Percentiles rank a stretch among this genome's conserved stretches.
phyloP scores from a whole-genome alignment of 2,797 vertebrate genomes.

The Yasuhikotakia modesta region DNA sequence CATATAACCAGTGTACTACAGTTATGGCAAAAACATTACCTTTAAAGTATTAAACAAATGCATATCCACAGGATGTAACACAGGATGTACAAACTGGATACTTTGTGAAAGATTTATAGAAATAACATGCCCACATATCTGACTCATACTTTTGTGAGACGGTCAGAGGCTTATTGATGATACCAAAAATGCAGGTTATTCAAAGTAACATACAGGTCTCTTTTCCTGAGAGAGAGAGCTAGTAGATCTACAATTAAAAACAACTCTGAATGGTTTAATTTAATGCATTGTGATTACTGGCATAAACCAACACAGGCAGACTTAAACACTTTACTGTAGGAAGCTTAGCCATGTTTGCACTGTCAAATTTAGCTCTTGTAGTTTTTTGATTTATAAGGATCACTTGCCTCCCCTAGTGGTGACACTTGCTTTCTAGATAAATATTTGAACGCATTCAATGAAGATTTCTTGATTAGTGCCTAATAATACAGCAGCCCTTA shows the following conservation, averaged over 20 bases:
- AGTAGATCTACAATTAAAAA: constrained; percentile 38
- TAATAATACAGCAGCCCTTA: constrained; percentile 51
- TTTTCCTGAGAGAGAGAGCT: constrained; percentile 53
- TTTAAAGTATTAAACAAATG: neutral
- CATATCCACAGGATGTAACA: constrained; percentile 6
- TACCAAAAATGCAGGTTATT: constrained; percentile 15
- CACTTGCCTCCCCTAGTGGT: constrained; percentile 52
- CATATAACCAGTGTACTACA: neutral
- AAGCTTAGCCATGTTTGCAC: neutral
- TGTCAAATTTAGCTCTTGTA: constrained; percentile 22
- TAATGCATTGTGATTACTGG: constrained; percentile 32
- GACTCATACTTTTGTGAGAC: neutral
- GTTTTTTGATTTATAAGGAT: constrained; percentile 18
- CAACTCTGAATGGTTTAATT: constrained; percentile 32
- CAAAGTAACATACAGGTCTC: constrained; percentile 34
- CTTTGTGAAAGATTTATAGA: constrained; percentile 32
- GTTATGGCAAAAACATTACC: neutral
- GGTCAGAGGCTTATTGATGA: constrained; percentile 38
- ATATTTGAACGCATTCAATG: neutral
- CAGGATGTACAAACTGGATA: constrained; percentile 1
- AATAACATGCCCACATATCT: constrained; percentile 15
- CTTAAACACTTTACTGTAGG: constrained; percentile 1
- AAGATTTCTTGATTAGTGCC: constrained; percentile 32
- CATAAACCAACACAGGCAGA: constrained; percentile 1
- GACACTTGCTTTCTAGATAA: constrained; percentile 28